phyloP scores from a whole-genome alignment of 2,113 vertebrate species.

The Microcebus tavaratra region DNA sequence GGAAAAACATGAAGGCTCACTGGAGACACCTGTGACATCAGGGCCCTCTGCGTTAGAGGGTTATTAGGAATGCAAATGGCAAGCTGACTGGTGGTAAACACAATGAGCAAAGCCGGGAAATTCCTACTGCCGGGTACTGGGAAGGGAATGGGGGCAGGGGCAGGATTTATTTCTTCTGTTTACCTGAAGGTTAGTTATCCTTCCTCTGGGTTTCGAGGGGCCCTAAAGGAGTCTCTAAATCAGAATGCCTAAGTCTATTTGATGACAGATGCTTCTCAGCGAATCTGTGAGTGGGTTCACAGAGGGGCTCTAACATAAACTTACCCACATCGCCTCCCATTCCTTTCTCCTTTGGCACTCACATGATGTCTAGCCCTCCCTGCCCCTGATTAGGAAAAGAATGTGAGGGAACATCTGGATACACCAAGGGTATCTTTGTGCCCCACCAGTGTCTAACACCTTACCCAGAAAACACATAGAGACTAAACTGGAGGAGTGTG shows the following conservation, averaged over 20 bases:
- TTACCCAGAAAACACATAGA: not conserved
- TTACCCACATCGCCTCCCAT: not conserved
- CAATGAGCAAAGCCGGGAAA: not conserved
- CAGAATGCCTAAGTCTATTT: not conserved
- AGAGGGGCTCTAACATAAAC: not conserved
- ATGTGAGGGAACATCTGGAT: not conserved
- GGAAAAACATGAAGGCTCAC: not conserved
- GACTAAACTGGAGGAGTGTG: not conserved
- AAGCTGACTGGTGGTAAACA: not conserved
- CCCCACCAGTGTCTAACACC: not conserved
- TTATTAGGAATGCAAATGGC: not conserved
- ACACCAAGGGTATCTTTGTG: not conserved
- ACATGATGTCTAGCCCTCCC: not conserved
- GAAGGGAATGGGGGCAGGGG: not conserved
- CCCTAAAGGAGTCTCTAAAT: not conserved
- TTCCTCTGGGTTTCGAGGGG: not conserved
- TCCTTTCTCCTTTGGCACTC: slow-evolving; percentile 2
- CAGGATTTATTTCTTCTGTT: slow-evolving; percentile 24
- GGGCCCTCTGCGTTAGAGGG: not conserved
- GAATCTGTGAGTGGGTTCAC: not conserved
- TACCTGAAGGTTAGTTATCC: not conserved
- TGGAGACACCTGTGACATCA: slow-evolving; percentile 29
- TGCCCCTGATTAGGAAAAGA: not conserved
- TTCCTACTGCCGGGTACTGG: not conserved
- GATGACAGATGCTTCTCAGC: not conserved